Evolutionary conservation across 2,888 invertebrate species (phyloP).

Genomic region (Heliconius sara): DNA sequence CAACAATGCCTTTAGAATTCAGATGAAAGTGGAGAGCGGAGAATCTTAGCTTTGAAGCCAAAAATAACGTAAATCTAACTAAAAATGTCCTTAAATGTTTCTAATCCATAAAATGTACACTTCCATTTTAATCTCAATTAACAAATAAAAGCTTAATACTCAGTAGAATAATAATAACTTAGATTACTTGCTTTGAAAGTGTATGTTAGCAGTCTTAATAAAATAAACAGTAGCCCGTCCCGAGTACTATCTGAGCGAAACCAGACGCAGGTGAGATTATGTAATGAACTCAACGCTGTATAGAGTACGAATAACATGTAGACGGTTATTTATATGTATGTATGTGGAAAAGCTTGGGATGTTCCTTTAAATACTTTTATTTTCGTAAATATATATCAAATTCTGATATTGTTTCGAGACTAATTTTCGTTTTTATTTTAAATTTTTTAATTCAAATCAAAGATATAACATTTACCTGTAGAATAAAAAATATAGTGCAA

Average conservation of each 20-base stretch:
- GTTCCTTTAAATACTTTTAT: neutral
- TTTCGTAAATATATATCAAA: neutral
- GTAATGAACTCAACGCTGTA: slow-evolving; percentile 36
- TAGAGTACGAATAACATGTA: neutral
- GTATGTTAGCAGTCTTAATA: slow-evolving; percentile 35
- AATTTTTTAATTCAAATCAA: too few species aligned
- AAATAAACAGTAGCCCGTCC: slow-evolving; percentile 39
- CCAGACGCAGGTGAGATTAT: slow-evolving; percentile 47
- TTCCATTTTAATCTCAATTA: neutral
- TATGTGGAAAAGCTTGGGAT: neutral
- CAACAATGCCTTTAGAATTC: neutral
- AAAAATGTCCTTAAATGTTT: neutral
- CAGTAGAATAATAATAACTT: neutral
- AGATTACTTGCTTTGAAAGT: neutral
- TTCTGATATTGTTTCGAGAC: neutral
- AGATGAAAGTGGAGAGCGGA: neutral
- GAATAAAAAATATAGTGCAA: too few species aligned
- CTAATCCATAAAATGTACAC: too few species aligned
- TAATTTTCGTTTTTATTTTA: neutral
- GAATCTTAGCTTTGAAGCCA: neutral
- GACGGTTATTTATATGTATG: neutral
- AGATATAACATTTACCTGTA: too few species aligned
- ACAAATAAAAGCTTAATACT: neutral
- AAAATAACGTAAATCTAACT: neutral
- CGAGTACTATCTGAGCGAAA: slow-evolving; percentile 41